These are phyloP conservation scores for Dendropsophus ebraccatus DNA, from an alignment of 2,113 vertebrate genomes.

Conservation along the genomic window DNA sequence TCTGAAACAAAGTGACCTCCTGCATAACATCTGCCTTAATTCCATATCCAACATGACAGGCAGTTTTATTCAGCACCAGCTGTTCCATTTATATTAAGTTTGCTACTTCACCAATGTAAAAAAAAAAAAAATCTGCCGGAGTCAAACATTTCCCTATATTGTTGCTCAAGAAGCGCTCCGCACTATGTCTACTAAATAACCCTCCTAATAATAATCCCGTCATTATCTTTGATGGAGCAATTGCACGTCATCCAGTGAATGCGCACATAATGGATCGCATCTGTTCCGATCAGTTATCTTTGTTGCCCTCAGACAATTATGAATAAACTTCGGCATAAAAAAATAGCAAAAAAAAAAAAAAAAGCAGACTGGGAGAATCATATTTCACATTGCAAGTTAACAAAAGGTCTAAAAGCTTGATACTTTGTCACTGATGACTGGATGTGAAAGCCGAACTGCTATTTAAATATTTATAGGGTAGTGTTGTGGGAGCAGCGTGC, in stretches of 20 bases:
- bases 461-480: slow-evolving; percentile 72
- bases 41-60: slow-evolving; percentile 17
- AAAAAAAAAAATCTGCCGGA: not conserved
- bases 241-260: slow-evolving; percentile 4
- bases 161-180: not conserved
- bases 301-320: slow-evolving; percentile 19
- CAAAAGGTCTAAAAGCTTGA: slow-evolving; percentile 74
- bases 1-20: slow-evolving; percentile 19
- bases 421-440: slow-evolving; percentile 62
- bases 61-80: slow-evolving; percentile 2
- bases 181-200: no score
- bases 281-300: slow-evolving; percentile 13
- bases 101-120: not conserved
- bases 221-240: slow-evolving; percentile 19
- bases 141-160: not conserved
- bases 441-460: slow-evolving; percentile 70
- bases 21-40: slow-evolving; percentile 19
- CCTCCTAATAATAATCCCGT: slow-evolving; percentile 21
- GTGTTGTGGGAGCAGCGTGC: slow-evolving; percentile 62
- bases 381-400: slow-evolving; percentile 71
- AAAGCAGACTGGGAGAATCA: slow-evolving; percentile 61
- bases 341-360: not conserved
- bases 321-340: not conserved
- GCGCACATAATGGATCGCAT: not conserved
- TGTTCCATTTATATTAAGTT: slow-evolving; percentile 6